Evolutionary conservation across 2,113 vertebrate genomes (phyloP).

Genomic region (Atlantisia rogersi): DNA sequence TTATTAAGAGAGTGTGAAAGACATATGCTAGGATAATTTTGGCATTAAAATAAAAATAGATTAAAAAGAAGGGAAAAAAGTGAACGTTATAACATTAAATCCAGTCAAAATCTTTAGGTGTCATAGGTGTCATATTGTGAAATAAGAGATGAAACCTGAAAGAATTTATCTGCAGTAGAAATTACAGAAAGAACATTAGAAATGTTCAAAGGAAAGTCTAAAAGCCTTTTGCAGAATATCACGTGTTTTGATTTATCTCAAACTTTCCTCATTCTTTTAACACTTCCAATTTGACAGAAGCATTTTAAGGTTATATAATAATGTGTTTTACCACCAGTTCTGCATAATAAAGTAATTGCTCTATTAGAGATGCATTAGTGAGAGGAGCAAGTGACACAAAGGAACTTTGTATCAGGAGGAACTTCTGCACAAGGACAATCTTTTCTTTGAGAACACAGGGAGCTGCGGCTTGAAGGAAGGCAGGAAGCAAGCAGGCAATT

Average conservation of each 20-base stretch:
- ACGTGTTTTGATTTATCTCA: conserved; percentile 62
- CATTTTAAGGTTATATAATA: conserved; percentile 58
- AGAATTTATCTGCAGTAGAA: conserved; percentile 54
- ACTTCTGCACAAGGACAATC: conserved; percentile 49
- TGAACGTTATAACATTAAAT: not conserved
- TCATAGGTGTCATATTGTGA: conserved; percentile 45
- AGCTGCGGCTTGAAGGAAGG: not conserved
- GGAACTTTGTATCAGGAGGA: conserved; percentile 33
- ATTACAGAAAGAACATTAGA: conserved; percentile 54
- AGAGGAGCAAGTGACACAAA: conserved; percentile 55
- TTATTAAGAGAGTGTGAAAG: conserved; percentile 17
- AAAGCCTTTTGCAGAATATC: conserved; percentile 39
- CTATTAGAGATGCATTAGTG: conserved; percentile 71
- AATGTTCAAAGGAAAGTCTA: conserved; percentile 35
- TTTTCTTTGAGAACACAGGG: conserved; percentile 36
- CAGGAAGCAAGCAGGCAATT: not conserved
- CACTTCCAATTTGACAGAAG: conserved; percentile 56
- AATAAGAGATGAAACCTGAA: conserved; percentile 44
- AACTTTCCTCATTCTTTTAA: conserved; percentile 54
- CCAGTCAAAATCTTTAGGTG: conserved; percentile 31
- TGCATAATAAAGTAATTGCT: conserved; percentile 63
- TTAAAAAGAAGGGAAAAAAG: not conserved
- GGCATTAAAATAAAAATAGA: conserved; percentile 42
- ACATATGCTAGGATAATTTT: not conserved
- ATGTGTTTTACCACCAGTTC: conserved; percentile 32